Base-by-base conservation (phyloP, 2,888 invertebrate species). In the Acleris literana region DNA sequence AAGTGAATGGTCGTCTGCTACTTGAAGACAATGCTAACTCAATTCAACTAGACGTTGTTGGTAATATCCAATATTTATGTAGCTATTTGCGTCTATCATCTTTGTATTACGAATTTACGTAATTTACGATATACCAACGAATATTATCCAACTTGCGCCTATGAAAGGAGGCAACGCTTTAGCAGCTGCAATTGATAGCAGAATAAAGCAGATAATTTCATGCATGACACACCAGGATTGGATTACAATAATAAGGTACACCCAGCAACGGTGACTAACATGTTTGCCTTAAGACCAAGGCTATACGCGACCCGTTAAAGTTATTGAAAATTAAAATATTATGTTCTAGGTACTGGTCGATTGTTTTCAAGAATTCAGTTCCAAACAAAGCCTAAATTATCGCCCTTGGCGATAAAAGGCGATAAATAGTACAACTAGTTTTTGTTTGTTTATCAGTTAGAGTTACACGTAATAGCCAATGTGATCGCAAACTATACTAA, bases 361-460 rank as follows among this genome's bases (percentile, higher is more conserved):
- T 44, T 44, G 44, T n/a, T 44, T 44, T 44, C 44, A 44, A 5
- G 44, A 16, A 13, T 44, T 4, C 16, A 44, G 16, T 43, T 16
- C 17, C 1, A 17, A 39, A 20, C 16, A 29, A 33, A 22, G 39
- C 16, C 20, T 20, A 29, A 54, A 54, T 43, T 55, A 55, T 20
- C 55, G 39, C 39, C 20, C 16, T 39, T 16, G 25, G 25, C 25
- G 25, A 25, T 25, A 39, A 18, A 39, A 18, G 33, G 33, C 33
- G n/a, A n/a, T n/a, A n/a, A n/a, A n/a, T 18, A 39, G 18, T 5
- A 33, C 11, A 33, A 11, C 18, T 54, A 20, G 11, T 54, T 39
- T 13, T 43, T 43, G 43, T 55, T 55, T 55, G 43, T 25, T 55
- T 60, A 65, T 55, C 43, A 18, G 49, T 65, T 60, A 60, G 64